Evolutionary conservation across 2,888 invertebrate species (phyloP).

Genomic region (Euzophera pinguis): DNA sequence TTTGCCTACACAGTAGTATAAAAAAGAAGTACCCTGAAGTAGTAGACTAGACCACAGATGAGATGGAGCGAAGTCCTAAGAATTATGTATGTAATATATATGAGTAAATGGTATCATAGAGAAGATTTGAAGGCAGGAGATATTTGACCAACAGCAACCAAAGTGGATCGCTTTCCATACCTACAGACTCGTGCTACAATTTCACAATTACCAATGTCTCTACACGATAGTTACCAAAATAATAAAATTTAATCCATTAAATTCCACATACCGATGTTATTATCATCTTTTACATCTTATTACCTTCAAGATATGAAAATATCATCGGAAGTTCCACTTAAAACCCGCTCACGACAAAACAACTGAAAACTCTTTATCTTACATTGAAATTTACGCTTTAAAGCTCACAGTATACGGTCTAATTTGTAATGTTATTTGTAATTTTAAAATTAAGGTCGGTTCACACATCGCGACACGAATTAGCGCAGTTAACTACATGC

Average conservation of each 20-base stretch:
- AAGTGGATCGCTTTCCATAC: too few relatives aligned
- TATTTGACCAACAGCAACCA: too few relatives aligned
- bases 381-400: conserved; percentile 12
- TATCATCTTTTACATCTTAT: neutral
- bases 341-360: neutral
- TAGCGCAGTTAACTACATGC: conserved; percentile 53
- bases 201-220: too few relatives aligned
- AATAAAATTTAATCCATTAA: neutral
- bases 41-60: too few relatives aligned
- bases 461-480: conserved; percentile 43
- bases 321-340: conserved; percentile 27
- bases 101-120: too few relatives aligned
- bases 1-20: too few relatives aligned
- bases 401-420: conserved; percentile 2
- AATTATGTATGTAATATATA: too few relatives aligned
- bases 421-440: conserved; percentile 21
- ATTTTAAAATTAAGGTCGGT: conserved; percentile 24
- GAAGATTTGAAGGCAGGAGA: too few relatives aligned
- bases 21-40: too few relatives aligned
- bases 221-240: neutral
- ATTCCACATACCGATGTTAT: neutral
- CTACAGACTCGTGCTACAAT: too few relatives aligned
- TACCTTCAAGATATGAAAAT: conserved; percentile 29
- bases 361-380: neutral
- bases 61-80: too few relatives aligned